phyloP scores from a whole-genome alignment of 2,888 invertebrate species.

The Meteorus colon region DNA sequence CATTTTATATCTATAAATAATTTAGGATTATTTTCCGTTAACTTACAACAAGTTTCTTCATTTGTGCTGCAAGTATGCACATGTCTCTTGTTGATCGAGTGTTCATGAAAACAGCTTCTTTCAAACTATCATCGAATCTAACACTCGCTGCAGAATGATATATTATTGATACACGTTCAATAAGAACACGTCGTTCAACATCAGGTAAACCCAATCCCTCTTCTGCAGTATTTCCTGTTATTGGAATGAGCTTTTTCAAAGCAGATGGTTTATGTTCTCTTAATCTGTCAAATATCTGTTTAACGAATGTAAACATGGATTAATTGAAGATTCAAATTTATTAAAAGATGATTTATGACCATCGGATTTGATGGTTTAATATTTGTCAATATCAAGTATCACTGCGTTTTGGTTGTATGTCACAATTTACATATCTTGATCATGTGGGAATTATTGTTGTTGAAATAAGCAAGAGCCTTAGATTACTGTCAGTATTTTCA shows the following conservation, averaged over 20 bases:
- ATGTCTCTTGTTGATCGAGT: conserved; percentile 80
- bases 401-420: no score
- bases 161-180: conserved; percentile 76
- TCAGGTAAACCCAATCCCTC: conserved; percentile 76
- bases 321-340: neutral
- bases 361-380: no score
- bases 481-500: no score
- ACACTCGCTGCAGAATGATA: conserved; percentile 79
- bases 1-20: neutral
- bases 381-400: no score
- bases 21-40: neutral
- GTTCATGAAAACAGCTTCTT: conserved; percentile 79
- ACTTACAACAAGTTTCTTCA: conserved; percentile 75
- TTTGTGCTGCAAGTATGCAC: conserved; percentile 77
- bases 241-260: conserved; percentile 78
- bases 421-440: no score
- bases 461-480: no score
- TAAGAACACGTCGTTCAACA: conserved; percentile 71
- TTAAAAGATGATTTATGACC: no score
- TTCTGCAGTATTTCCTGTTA: conserved; percentile 78
- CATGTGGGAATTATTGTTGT: no score
- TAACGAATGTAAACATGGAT: conserved; percentile 10
- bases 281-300: conserved; percentile 79
- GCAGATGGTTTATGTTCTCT: conserved; percentile 76
- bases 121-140: conserved; percentile 87